Evolutionary conservation across 2,113 vertebrate genomes (phyloP).

Genomic region (Chaetodon trifascialis): DNA sequence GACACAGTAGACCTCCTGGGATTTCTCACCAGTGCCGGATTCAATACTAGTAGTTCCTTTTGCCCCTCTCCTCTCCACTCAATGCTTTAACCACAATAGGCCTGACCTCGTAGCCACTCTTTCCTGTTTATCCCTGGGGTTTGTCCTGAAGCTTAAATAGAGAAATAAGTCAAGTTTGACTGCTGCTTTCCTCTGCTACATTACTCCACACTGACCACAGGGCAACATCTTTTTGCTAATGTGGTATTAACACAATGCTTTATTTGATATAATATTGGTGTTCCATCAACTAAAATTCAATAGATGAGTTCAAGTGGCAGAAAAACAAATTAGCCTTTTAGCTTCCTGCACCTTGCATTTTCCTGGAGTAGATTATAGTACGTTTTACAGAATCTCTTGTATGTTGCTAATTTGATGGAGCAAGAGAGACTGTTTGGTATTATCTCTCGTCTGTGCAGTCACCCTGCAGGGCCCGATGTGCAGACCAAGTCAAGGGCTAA

Average conservation of each 20-base stretch:
- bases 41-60: not conserved
- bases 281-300: conserved; percentile 22
- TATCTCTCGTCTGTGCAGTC: conserved; percentile 3
- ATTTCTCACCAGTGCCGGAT: not conserved
- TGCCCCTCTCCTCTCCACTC: not conserved
- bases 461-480: conserved; percentile 16
- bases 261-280: conserved; percentile 31
- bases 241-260: conserved; percentile 10
- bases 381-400: conserved; percentile 21
- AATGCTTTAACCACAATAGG: not conserved
- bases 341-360: conserved; percentile 25
- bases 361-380: conserved; percentile 22
- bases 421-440: conserved; percentile 4
- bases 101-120: not conserved
- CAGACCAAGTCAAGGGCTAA: conserved; percentile 48
- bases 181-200: not conserved
- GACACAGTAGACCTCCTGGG: not conserved
- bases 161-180: not conserved
- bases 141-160: not conserved
- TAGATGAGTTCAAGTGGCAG: conserved; percentile 39
- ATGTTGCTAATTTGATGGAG: conserved; percentile 34
- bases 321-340: conserved; percentile 37
- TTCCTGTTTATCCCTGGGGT: conserved; percentile 5
- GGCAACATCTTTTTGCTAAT: not conserved
- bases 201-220: not conserved